A percentile compares a stretch with the other conserved stretches of the same genome.
phyloP scores from a whole-genome alignment of 2,888 invertebrate genomes.

The Aleiodes testaceus region DNA sequence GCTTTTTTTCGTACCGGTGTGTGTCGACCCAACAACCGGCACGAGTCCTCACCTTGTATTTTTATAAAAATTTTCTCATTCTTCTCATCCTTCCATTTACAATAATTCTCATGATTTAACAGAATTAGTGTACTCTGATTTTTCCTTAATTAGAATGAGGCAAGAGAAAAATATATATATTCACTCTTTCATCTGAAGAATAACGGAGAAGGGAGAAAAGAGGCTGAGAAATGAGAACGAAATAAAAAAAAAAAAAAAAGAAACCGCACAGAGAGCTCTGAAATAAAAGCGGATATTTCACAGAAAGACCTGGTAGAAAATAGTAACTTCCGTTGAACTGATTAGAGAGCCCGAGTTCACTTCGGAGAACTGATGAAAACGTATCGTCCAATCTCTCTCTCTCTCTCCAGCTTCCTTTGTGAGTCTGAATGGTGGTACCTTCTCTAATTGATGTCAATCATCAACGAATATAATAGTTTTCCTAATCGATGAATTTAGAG shows the following conservation, averaged over 20 bases:
- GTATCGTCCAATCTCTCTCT: conserved; percentile 21
- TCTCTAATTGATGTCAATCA: conserved; percentile 4
- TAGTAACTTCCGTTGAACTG: conserved; percentile 61
- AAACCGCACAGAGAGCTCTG: conserved; percentile 33
- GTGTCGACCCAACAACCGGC: conserved; percentile 58
- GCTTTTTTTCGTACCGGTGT: conserved; percentile 48
- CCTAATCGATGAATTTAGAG: too few species aligned
- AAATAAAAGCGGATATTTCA: conserved; percentile 36
- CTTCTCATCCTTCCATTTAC: conserved; percentile 1
- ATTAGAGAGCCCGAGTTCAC: conserved; percentile 55
- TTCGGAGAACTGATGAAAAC: conserved; percentile 59
- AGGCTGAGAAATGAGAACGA: conserved; percentile 19
- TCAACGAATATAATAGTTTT: neutral
- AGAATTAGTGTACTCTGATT: conserved; percentile 28
- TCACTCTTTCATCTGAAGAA: neutral
- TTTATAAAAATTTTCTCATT: conserved; percentile 19
- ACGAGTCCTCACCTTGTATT: conserved; percentile 35
- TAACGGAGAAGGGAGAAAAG: conserved; percentile 4
- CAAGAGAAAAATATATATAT: conserved; percentile 23
- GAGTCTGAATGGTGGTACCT: conserved; percentile 16
- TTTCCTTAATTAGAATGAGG: conserved; percentile 45
- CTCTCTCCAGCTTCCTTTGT: conserved; percentile 24
- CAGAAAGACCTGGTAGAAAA: conserved; percentile 22
- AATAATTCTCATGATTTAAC: conserved; percentile 32
- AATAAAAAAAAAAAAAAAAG: neutral